These are phyloP conservation scores for Sialis lutaria DNA, from an alignment of 2,888 invertebrate species.

Conservation along the genomic window DNA sequence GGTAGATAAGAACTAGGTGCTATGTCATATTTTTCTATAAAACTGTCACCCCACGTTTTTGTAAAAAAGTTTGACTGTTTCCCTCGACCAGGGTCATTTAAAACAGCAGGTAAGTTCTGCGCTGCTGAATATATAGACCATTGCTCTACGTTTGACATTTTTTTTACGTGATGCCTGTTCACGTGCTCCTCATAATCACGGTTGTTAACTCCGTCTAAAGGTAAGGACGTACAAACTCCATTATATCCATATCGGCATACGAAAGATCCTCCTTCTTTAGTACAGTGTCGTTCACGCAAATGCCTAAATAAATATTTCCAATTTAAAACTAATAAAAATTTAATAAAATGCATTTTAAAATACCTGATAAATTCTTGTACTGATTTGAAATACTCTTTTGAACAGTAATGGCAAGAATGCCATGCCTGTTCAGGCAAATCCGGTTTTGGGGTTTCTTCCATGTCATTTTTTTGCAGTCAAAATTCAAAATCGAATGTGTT, in stretches of 20 bases:
- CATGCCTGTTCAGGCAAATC: slow-evolving; percentile 23
- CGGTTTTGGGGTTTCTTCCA: slow-evolving; percentile 5
- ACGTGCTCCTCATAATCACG: slow-evolving; percentile 79
- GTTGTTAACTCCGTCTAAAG: slow-evolving; percentile 78
- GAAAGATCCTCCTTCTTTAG: slow-evolving; percentile 70
- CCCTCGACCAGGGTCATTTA: slow-evolving; percentile 86
- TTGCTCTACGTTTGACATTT: slow-evolving; percentile 26
- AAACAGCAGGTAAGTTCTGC: slow-evolving; percentile 87
- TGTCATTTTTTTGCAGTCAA: slow-evolving; percentile 2
- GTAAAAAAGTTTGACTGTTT: slow-evolving; percentile 89
- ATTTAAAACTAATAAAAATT: background rate
- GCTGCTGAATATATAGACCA: slow-evolving; percentile 85
- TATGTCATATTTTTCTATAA: slow-evolving; percentile 67
- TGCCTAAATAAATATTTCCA: slow-evolving; percentile 38
- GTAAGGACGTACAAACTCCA: slow-evolving; percentile 69
- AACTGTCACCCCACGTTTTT: slow-evolving; percentile 93
- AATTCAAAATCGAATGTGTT: too few species aligned
- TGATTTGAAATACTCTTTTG: slow-evolving; percentile 34
- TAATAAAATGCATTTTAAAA: slow-evolving; percentile 8
- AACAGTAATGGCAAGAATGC: slow-evolving; percentile 45
- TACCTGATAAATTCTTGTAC: slow-evolving; percentile 44
- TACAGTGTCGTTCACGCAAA: slow-evolving; percentile 61
- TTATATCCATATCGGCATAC: slow-evolving; percentile 80
- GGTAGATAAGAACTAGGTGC: slow-evolving; percentile 66
- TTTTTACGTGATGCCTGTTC: slow-evolving; percentile 39